Conservation (phyloP, 2,113 vertebrate species). For the Hiodon alosoides region DNA sequence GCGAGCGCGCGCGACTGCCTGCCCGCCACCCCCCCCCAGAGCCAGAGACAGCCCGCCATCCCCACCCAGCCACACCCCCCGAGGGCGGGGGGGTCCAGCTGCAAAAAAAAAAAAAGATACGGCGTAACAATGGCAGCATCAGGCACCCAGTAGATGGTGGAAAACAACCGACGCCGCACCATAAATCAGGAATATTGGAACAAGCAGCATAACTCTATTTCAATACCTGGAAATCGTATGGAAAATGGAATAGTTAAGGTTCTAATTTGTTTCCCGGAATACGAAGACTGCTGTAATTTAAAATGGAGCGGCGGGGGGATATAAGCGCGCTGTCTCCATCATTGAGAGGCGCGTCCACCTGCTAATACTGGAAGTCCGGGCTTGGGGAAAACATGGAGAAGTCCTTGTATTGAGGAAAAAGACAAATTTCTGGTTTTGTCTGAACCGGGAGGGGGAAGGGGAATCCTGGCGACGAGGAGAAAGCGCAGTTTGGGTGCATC, state of each 20-base stretch:
- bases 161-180: constrained; percentile 42
- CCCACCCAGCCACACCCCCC: no score
- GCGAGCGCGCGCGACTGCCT: no score
- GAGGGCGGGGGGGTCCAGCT: no score
- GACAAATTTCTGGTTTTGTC: constrained; percentile 55
- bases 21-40: no score
- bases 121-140: constrained; percentile 64
- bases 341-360: constrained; percentile 80
- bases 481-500: constrained; percentile 53
- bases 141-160: constrained; percentile 50
- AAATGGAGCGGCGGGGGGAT: constrained; percentile 64
- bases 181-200: constrained; percentile 42
- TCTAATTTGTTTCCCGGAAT: constrained; percentile 57
- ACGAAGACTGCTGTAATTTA: constrained; percentile 55
- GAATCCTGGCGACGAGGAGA: constrained; percentile 27
- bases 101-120: constrained; percentile 46
- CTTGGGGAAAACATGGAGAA: constrained; percentile 58
- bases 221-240: constrained; percentile 45
- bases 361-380: constrained; percentile 68
- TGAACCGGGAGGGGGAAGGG: constrained; percentile 26
- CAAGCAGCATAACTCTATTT: constrained; percentile 39
- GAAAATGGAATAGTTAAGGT: constrained; percentile 46
- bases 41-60: no score
- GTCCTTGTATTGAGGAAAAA: constrained; percentile 57
- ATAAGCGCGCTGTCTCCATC: constrained; percentile 66